phyloP scores from a whole-genome alignment of 2,113 vertebrate species.

The Probosciger aterrimus region DNA sequence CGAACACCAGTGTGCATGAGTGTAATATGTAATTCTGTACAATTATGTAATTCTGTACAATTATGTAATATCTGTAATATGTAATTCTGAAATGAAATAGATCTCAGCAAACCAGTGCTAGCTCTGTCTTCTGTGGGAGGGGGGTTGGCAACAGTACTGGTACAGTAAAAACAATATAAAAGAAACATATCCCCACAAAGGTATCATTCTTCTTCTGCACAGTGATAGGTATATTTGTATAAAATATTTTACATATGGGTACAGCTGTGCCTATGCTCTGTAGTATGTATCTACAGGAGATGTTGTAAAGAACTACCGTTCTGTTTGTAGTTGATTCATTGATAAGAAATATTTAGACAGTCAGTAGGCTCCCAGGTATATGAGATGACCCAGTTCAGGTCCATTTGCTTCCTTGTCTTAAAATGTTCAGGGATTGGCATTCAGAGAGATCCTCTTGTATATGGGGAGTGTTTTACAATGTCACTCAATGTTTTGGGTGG shows the following conservation, averaged over 20 bases:
- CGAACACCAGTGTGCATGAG: rapidly evolving
- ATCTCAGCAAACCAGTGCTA: not conserved
- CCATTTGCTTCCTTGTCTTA: not conserved
- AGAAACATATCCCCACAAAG: not conserved
- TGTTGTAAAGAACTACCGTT: not conserved
- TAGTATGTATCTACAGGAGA: not conserved
- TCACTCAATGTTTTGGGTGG: not conserved
- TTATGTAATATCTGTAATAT: too few relatives aligned
- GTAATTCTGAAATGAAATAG: not conserved
- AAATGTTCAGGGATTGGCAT: not conserved
- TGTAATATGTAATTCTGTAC: not conserved
- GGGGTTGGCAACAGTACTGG: not conserved
- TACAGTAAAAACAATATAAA: not conserved
- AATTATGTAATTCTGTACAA: not conserved
- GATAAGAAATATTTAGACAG: not conserved
- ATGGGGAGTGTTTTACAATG: not conserved
- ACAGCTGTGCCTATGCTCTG: not conserved
- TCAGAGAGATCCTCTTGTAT: not conserved
- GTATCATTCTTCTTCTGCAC: not conserved
- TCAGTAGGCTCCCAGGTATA: not conserved
- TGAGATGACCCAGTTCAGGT: not conserved
- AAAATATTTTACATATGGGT: not conserved
- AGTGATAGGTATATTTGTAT: not conserved
- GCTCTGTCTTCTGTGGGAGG: not conserved
- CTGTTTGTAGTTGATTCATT: not conserved